A percentile compares a stretch with the other conserved stretches of the same genome.
phyloP scores from a whole-genome alignment of 2,888 invertebrate genomes.

The Drosophila pegasa region DNA sequence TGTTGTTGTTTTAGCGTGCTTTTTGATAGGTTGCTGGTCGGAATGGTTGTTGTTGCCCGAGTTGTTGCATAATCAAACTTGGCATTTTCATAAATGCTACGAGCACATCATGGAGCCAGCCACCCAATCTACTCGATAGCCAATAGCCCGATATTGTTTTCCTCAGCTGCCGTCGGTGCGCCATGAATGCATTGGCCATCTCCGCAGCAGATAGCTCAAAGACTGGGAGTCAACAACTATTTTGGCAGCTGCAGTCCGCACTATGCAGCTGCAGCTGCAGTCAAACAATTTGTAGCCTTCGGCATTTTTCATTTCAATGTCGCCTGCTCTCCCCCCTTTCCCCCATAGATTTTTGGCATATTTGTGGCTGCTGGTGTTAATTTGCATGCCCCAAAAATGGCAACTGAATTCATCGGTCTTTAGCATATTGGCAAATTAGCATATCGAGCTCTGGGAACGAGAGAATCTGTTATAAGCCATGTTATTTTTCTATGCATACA shows the following conservation, averaged over 20 bases:
- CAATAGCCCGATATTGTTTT: slow-evolving; percentile 22
- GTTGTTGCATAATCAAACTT: slow-evolving; percentile 69
- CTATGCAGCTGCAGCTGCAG: background rate
- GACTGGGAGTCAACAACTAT: slow-evolving; percentile 11
- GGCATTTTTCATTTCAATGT: slow-evolving; percentile 49
- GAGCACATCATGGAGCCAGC: slow-evolving; percentile 21
- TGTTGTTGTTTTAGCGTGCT: slow-evolving; percentile 57
- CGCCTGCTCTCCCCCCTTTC: slow-evolving; percentile 6
- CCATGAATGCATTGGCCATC: slow-evolving; percentile 44
- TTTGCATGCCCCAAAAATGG: slow-evolving; percentile 63
- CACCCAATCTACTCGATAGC: slow-evolving; percentile 20
- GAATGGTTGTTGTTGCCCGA: slow-evolving; percentile 10
- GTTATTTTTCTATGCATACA: slow-evolving; percentile 59
- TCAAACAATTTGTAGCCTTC: slow-evolving; percentile 23
- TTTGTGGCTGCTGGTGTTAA: slow-evolving; percentile 36
- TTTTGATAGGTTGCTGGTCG: slow-evolving; percentile 57
- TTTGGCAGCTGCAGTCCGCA: slow-evolving; percentile 17
- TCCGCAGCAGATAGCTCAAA: slow-evolving; percentile 22
- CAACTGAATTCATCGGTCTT: slow-evolving; percentile 42
- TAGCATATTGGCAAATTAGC: slow-evolving; percentile 45
- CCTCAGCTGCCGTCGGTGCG: slow-evolving; percentile 25
- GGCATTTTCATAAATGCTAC: slow-evolving; percentile 70
- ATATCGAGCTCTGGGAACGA: slow-evolving; percentile 45
- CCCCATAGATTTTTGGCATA: background rate
- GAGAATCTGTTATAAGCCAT: slow-evolving; percentile 49